Conservation (phyloP, 2,888 invertebrate genomes). For the Creontiades dilutus region DNA sequence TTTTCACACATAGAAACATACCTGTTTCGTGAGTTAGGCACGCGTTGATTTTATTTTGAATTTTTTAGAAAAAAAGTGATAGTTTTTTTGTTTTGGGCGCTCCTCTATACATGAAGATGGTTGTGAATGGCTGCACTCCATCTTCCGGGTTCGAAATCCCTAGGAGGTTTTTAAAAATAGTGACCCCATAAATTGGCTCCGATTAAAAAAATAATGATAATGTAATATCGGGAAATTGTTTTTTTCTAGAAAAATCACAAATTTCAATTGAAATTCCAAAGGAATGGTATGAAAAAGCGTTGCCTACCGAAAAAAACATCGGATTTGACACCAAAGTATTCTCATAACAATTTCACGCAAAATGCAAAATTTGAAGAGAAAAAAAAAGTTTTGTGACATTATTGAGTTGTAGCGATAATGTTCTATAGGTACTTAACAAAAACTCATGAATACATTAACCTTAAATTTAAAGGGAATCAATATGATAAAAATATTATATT, state of each 20-base stretch:
- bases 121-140: constrained; percentile 84
- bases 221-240: no score
- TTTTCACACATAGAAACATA: background rate
- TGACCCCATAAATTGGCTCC: constrained; percentile 69
- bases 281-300: constrained; percentile 51
- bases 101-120: constrained; percentile 80
- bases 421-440: constrained; percentile 26
- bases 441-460: constrained; percentile 37
- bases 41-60: constrained; percentile 6
- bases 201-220: constrained; percentile 43
- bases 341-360: constrained; percentile 40
- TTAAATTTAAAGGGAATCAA: constrained; percentile 50
- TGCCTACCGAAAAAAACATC: constrained; percentile 65
- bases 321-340: constrained; percentile 67
- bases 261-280: background rate
- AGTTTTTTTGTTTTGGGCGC: constrained; percentile 76
- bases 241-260: background rate
- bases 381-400: constrained; percentile 16
- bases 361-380: background rate
- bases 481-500: constrained; percentile 47
- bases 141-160: constrained; percentile 78
- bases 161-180: constrained; percentile 75
- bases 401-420: constrained; percentile 53
- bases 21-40: background rate
- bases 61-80: constrained; percentile 14